These are phyloP conservation scores for Agelaius tricolor DNA, from an alignment of 2,113 vertebrate genomes.

Conservation along the genomic window DNA sequence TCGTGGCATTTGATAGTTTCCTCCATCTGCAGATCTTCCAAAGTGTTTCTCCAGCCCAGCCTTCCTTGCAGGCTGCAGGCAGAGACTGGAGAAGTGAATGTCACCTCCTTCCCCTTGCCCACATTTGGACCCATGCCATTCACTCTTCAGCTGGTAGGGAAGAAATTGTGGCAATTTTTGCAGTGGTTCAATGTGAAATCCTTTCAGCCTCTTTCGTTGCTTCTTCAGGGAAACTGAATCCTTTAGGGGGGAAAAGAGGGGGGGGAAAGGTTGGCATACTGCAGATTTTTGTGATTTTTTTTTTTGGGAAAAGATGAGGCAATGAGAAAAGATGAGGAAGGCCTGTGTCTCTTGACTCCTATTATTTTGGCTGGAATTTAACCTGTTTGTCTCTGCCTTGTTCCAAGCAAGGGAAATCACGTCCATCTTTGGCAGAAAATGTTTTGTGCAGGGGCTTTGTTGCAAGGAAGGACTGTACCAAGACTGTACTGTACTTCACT, in stretches of 20 bases:
- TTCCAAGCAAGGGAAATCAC: neutral
- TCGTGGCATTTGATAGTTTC: neutral
- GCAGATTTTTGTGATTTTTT: conserved; percentile 20
- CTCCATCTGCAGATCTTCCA: neutral
- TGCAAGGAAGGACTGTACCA: neutral
- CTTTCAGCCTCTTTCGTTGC: neutral
- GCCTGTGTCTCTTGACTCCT: neutral
- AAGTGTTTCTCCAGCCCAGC: neutral
- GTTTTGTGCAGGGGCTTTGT: neutral
- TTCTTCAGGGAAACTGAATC: conserved; percentile 18
- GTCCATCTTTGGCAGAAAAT: neutral
- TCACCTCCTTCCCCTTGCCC: neutral
- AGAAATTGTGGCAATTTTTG: neutral
- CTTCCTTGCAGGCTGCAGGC: neutral
- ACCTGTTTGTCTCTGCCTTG: neutral
- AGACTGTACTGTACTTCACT: neutral
- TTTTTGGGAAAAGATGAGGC: neutral
- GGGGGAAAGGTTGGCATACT: neutral
- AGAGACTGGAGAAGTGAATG: neutral
- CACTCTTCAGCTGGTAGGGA: neutral
- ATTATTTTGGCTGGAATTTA: conserved; percentile 18
- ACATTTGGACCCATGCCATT: neutral
- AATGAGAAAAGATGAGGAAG: neutral
- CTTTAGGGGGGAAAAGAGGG: neutral
- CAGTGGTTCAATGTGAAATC: conserved; percentile 33